Percentiles rank a stretch among this genome's conserved stretches.
Evolutionary conservation across 2,113 vertebrate species (phyloP).

Genomic region (Chamaea fasciata): DNA sequence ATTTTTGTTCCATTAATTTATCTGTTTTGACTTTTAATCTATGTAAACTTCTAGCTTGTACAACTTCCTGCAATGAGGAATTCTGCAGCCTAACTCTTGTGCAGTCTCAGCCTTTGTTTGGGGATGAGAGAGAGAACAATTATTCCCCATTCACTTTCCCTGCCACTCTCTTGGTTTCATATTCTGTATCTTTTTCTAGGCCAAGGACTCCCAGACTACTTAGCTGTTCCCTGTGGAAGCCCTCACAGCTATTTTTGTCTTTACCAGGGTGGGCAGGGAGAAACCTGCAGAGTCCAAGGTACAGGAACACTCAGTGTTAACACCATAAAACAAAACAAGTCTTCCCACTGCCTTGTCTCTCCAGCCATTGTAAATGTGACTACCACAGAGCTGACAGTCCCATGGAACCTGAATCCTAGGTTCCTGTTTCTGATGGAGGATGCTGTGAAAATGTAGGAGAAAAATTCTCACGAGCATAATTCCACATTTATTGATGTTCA

Average conservation of each 20-base stretch:
- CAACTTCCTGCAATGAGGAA: not conserved
- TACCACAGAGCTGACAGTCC: not conserved
- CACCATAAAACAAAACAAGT: not conserved
- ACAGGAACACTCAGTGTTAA: not conserved
- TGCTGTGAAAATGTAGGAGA: not conserved
- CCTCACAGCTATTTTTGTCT: not conserved
- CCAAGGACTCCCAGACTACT: not conserved
- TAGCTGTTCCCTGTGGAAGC: not conserved
- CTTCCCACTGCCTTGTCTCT: not conserved
- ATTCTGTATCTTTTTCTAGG: not conserved
- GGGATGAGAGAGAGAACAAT: not conserved
- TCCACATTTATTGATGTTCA: not conserved
- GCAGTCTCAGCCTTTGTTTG: not conserved
- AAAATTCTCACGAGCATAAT: not conserved
- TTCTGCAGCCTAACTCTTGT: not conserved
- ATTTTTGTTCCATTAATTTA: not conserved
- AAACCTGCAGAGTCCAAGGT: not conserved
- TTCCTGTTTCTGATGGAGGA: not conserved
- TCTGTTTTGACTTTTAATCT: not conserved
- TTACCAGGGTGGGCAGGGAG: not conserved
- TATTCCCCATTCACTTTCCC: not conserved
- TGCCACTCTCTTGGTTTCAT: not conserved
- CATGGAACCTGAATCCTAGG: not conserved
- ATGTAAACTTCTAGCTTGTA: not conserved
- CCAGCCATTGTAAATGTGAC: not conserved